phyloP scores from a whole-genome alignment of 2,888 invertebrate genomes.

The Diogma glabrata region DNA sequence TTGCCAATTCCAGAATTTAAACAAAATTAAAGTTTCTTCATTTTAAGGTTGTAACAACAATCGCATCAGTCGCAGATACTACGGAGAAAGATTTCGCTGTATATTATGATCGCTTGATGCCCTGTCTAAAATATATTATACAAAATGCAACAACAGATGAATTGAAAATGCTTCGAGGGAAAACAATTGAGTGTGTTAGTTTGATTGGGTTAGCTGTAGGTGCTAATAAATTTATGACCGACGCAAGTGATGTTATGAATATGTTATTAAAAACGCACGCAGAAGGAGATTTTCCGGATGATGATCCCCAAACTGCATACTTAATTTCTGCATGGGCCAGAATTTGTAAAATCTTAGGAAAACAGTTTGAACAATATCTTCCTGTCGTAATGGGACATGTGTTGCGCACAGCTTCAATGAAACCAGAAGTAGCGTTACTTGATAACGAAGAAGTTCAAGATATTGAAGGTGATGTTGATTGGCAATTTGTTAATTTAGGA shows the following conservation, averaged over 20 bases:
- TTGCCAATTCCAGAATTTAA: too few species aligned
- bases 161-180: constrained; percentile 84
- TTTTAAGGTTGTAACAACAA: constrained; percentile 76
- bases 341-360: constrained; percentile 83
- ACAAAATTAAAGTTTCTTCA: neutral
- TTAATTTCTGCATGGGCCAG: constrained; percentile 98
- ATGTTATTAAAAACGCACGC: constrained; percentile 82
- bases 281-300: constrained; percentile 75
- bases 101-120: constrained; percentile 89
- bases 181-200: constrained; percentile 98
- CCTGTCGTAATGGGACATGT: constrained; percentile 87
- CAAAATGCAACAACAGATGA: constrained; percentile 83
- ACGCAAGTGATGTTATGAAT: constrained; percentile 94
- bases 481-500: constrained; percentile 83
- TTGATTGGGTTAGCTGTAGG: constrained; percentile 86
- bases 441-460: constrained; percentile 73
- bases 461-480: constrained; percentile 70
- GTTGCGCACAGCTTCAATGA: constrained; percentile 74
- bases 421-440: constrained; percentile 77
- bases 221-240: constrained; percentile 71
- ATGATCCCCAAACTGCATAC: constrained; percentile 95
- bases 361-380: constrained; percentile 76
- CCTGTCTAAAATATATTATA: constrained; percentile 93
- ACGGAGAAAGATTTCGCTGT: constrained; percentile 90
- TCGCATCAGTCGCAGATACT: constrained; percentile 97